Evolutionary conservation across 1,140 invertebrate species (phyloP), one percentile per base, ranked within the genome.

Genomic region (Drosophila pruinosa): DNA sequence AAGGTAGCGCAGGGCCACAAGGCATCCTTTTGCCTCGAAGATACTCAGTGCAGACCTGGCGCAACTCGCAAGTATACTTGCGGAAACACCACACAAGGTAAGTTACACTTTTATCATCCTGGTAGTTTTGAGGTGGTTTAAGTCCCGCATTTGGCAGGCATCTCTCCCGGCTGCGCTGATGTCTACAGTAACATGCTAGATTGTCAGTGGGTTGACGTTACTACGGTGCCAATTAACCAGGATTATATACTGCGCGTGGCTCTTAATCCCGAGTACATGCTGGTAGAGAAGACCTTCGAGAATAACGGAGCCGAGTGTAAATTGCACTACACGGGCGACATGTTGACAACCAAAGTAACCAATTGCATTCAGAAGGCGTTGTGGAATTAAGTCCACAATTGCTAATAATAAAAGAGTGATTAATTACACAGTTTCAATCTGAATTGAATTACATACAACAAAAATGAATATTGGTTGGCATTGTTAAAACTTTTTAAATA

Each of bases 181-280:
- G 95, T 97, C 53, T 99, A 99, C 91, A 94, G 95, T 68, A 95
- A 96, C 82, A 97, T 97, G 77, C 96, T 99, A 31, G 98, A 99
- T 91, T 99, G 98, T 88, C 98, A 99, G 90, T 99, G 98, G 98
- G 96, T 99, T 15, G 98, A 99, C 90, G 97, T 99, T 6, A 96
- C 97, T 0, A 97, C 98, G 64, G 92, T 99, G 1, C 92, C 92
- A 3, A 94, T 96, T 0, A 98, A 98, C 56, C 91, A 94, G 6
- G 98, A 98, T 79, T 96, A 94, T 2, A 89, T 89, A 52, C 94
- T 99, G 68, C 97, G 97, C 92, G 97, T 98, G 54, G 93, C 95
- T 1, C 94, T 97, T 4, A 98, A 98, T 92, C 90, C 91, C 0
- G 90, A 91, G 41, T 91, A 95, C 67, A 95, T 97, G 92, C 94